Base-by-base conservation (phyloP, 2,888 invertebrate species). In the Diarsia rubi region DNA sequence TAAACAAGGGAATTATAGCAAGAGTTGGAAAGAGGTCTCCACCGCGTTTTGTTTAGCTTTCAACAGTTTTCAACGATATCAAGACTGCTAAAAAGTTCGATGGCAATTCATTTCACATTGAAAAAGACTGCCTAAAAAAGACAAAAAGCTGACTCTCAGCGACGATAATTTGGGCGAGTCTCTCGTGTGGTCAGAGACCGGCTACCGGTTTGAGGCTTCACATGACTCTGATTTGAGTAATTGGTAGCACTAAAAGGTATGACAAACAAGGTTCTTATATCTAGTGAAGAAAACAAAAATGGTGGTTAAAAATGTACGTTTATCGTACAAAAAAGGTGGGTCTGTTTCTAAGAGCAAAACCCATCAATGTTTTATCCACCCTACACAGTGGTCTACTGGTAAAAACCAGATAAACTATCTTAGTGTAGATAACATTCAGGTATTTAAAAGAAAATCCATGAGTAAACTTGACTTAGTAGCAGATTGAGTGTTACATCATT, bases 361-460 rank as follows among this genome's bases (percentile, higher is more conserved):
- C 59, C 21, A 60, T 12, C 31, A 60, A 60, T 37, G 59, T 31
- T 0, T 60, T 37, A 60, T n/a, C n/a, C 31, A 1, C 27, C 16
- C 1, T 24, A 21, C 19, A 21, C 21, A 47, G 21, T 47, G 47
- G 6, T 54, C 12, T n/a, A 21, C 11, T 31, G 57, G 44, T 60
- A 60, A 31, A 19, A n/a, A 12, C 3, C 0, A 12, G 31, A 69
- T 63, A 47, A 44, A 3, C 27, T 64, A 24, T 47, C 8, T 45
- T 19, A 19, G 31, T 12, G 19, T 27, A 31, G 69, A 69, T 69
- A 69, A 64, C 19, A 45, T 47, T 69, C n/a, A 4, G 16, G 27
- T 69, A 60, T 44, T 31, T 31, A 44, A 27, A 31, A 44, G 3
- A n/a, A 16, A 27, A 45, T 8, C 4, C 37, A n/a, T 8, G 14